These are phyloP conservation scores for Climacteris rufus DNA, from an alignment of 2,113 vertebrate species.

Conservation along the genomic window DNA sequence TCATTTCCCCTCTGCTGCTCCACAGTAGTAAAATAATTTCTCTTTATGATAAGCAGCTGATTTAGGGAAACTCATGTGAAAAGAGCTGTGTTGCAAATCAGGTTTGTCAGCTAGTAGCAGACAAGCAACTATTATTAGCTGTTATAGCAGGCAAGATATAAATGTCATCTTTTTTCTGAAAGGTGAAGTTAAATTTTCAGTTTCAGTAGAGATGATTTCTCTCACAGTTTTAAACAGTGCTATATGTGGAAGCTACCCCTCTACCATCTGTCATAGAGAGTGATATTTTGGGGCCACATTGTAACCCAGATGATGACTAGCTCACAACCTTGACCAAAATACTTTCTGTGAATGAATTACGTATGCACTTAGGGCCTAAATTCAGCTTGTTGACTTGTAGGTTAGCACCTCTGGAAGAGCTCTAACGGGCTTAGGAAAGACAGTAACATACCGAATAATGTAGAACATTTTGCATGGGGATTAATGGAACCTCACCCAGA, in stretches of 20 bases:
- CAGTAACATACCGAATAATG: background rate
- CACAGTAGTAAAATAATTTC: background rate
- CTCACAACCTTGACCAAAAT: conserved; percentile 20
- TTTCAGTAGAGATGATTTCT: conserved; percentile 5
- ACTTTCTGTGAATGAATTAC: background rate
- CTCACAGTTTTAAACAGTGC: background rate
- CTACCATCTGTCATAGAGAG: background rate
- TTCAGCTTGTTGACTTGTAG: background rate
- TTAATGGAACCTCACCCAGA: background rate
- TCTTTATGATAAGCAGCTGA: background rate
- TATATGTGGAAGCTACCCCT: background rate
- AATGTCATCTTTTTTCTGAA: conserved; percentile 24
- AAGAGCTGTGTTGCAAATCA: conserved; percentile 28
- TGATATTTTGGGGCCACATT: conserved; percentile 36
- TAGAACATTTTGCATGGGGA: background rate
- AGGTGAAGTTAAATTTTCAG: conserved; percentile 45
- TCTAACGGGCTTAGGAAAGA: background rate
- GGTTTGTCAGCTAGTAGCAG: conserved; percentile 17
- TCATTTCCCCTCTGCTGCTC: background rate
- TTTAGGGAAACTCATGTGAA: conserved; percentile 7
- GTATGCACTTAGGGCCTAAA: background rate
- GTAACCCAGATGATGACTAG: conserved; percentile 14
- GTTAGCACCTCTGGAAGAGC: background rate
- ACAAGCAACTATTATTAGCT: conserved; percentile 54
- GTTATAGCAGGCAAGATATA: conserved; percentile 27